Evolutionary conservation across 1,140 invertebrate species (phyloP).

Genomic region (Conus betulinus): DNA sequence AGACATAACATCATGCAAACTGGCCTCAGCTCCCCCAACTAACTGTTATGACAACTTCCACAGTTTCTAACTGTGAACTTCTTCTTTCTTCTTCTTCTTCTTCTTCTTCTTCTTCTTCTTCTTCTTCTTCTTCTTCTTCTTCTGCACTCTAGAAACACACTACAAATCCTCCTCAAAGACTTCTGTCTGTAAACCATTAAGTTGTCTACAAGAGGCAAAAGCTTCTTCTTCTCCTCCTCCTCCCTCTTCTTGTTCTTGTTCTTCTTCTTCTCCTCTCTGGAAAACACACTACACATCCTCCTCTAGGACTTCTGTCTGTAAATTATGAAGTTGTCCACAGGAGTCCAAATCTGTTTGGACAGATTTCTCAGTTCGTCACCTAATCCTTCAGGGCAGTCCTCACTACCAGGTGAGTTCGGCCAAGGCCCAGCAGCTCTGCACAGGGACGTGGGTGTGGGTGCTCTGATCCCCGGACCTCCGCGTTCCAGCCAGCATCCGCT

Average conservation of each 20-base stretch:
- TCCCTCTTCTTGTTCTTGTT: background rate
- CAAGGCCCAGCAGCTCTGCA: constrained; percentile 37
- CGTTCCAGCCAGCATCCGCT: constrained; percentile 11
- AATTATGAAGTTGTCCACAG: background rate
- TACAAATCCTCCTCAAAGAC: no score
- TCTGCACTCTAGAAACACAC: no score
- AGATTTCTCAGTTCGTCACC: background rate
- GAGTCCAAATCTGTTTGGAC: background rate
- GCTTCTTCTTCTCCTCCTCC: no score
- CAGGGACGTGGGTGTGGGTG: background rate
- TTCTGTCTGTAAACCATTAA: background rate
- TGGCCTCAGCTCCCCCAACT: no score
- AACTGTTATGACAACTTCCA: no score
- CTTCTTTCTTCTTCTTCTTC: no score
- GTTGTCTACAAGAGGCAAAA: no score
- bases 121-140: no score
- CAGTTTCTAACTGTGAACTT: no score
- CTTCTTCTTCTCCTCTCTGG: background rate
- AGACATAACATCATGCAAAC: no score
- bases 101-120: no score
- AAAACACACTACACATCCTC: background rate
- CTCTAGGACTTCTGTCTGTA: background rate
- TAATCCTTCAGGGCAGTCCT: background rate
- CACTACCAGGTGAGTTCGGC: constrained; percentile 34
- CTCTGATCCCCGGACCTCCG: background rate